Base-by-base conservation (phyloP, 2,797 vertebrate species). In the Danio kyathit region DNA sequence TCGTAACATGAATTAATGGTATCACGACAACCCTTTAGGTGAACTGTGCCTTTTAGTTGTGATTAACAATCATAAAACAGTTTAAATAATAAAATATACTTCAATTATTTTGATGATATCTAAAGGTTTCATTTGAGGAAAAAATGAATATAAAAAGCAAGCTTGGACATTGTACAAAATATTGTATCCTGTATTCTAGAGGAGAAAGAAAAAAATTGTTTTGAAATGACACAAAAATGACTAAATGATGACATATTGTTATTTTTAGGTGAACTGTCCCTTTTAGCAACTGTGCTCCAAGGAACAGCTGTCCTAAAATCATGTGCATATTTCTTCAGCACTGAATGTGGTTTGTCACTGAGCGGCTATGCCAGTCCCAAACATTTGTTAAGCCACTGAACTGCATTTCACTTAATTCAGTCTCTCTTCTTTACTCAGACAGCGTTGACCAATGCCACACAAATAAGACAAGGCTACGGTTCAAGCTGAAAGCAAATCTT, bases 351-450 rank as follows among this genome's bases (percentile, higher is more conserved):
- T 63, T 57, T 74, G 74, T 56, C 12, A 80, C 54, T 73, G 70
- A 59, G 54, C n/a, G 70, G 52, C 52, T 59, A 71, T 49, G 76
- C 13, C 12, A 61, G 44, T 17, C 46, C 74, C 21, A 46, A 60
- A 49, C 56, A 74, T 65, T 71, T 80, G 71, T 63, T 21, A 61
- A 82, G 40, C 29, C 52, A 76, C n/a, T 78, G 67, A 74, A 66
- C 44, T 63, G 56, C 64, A 46, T 79, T 63, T 17, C 29, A 74
- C 70, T 63, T 19, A 2, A 69, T 44, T 61, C 46, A 46, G 64
- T 56, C 17, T 81, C 38, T 16, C 44, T 41, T 48, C 44, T 29
- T 29, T 29, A 59, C 60, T 65, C 10, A 49, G 38, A 59, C 19
- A 74, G 63, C 7, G 9, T 70, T 46, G 51, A 72, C 48, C 5